Evolutionary conservation across 2,113 vertebrate species (phyloP), one percentile per base, ranked within the genome.

Genomic region (Xiphias gladius): DNA sequence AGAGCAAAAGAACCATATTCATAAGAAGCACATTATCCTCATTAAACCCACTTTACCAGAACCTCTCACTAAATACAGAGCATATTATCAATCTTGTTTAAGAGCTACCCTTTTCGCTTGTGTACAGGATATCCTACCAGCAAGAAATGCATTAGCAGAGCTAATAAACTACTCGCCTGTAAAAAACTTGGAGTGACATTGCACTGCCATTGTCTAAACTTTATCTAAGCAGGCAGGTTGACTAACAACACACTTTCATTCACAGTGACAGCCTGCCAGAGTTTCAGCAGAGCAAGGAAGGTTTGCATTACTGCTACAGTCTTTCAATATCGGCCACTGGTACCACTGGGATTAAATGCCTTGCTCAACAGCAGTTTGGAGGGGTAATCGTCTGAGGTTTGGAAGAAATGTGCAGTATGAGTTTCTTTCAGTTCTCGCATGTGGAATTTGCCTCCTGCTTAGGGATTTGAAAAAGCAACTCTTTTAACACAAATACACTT

Each of bases 391-490:
- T 28, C 52, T 59, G 58, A 69, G 57, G 16, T 71, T 46, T 8
- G 64, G 22, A 61, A 54, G 46, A 32, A 71, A 83, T 17, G 46
- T 69, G 39, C 14, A 62, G 67, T 32, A 22, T 30, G 46, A 22
- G 64, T 70, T 86, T 72, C 55, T 76, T 70, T 77, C 46, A 70
- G 66, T 69, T 75, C 26, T 43, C 0, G 2, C 13, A 35, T 80
- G 66, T 73, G 71, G 68, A 76, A 68, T 81, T 22, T 50, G n/a
- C 72, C 24, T 80, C 12, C 58, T 48, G 65, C 82, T 87, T 82
- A 41, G 62, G 86, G 89, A 86, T 87, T 90, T 88, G 46, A 73
- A 85, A 82, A 87, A 64, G 65, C 71, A 26, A 61, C 75, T 78
- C 50, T 83, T 90, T 86, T 73, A 76, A 20, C 59, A 71, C 75